Conservation (phyloP, 2,888 invertebrate species). For the Neoitamus cyanurus region DNA sequence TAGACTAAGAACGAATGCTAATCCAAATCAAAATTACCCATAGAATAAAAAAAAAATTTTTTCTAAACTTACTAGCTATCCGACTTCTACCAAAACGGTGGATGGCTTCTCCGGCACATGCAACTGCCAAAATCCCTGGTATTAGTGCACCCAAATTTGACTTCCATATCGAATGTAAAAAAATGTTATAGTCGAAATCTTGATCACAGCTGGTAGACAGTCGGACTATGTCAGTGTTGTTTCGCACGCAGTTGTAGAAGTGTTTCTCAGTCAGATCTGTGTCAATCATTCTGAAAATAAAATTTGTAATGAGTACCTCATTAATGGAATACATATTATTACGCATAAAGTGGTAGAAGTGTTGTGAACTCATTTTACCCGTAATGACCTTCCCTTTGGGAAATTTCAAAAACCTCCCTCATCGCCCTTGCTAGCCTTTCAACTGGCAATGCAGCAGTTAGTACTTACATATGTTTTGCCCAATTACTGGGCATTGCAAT, state of each 20-base stretch:
- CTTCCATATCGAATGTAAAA: slow-evolving; percentile 52
- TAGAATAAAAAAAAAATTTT: neutral
- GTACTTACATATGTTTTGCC: no score
- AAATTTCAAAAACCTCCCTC: no score
- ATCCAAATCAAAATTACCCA: neutral
- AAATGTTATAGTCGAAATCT: slow-evolving; percentile 60
- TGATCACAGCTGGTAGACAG: slow-evolving; percentile 64
- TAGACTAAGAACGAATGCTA: neutral
- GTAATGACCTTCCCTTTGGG: no score
- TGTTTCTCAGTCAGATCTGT: slow-evolving; percentile 70
- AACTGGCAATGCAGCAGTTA: no score
- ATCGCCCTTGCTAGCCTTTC: no score
- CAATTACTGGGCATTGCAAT: no score
- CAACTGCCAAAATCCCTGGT: slow-evolving; percentile 50
- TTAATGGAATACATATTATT: no score
- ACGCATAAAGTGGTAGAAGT: no score
- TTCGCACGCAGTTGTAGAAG: slow-evolving; percentile 68
- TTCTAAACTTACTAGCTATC: slow-evolving; percentile 53
- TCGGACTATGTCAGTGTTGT: slow-evolving; percentile 69
- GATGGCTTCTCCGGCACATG: slow-evolving; percentile 52
- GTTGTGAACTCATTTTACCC: no score
- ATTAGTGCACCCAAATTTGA: slow-evolving; percentile 54
- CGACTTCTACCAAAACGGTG: slow-evolving; percentile 54
- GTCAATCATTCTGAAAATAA: slow-evolving; percentile 68
- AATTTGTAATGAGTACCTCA: neutral